These are phyloP conservation scores for Heterodera schachtii DNA, from an alignment of 1,140 invertebrate genomes.

Conservation along the genomic window DNA sequence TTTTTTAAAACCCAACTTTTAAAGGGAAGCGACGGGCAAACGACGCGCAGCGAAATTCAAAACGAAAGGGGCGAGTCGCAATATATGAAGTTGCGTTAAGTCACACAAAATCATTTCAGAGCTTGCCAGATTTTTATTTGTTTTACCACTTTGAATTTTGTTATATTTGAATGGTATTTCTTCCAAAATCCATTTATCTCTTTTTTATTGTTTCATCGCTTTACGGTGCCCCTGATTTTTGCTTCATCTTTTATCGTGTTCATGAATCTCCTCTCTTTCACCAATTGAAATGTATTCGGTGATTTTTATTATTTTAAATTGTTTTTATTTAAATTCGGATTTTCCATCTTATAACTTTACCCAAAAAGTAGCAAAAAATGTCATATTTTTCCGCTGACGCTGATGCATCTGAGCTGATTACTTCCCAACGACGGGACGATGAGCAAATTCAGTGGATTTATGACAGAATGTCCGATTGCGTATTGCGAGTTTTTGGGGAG, in stretches of 20 bases:
- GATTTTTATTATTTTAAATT: not conserved
- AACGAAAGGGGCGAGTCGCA: slow-evolving; percentile 52
- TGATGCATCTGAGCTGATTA: slow-evolving; percentile 48
- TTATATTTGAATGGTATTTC: not conserved
- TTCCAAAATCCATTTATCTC: not conserved
- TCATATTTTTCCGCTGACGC: slow-evolving; percentile 17
- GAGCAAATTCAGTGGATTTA: slow-evolving; percentile 42
- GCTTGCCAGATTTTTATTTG: too few relatives aligned
- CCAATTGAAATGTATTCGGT: not conserved
- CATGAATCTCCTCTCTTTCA: not conserved
- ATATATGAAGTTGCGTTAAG: slow-evolving; percentile 50
- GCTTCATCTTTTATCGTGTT: too few relatives aligned
- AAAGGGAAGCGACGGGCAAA: not conserved
- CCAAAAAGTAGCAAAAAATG: not conserved
- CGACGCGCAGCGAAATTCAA: slow-evolving; percentile 46
- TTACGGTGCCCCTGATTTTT: not conserved
- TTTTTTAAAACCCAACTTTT: not conserved
- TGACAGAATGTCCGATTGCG: slow-evolving; percentile 35
- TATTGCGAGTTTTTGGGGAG: slow-evolving; percentile 41
- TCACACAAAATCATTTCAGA: too few relatives aligned
- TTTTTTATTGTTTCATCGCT: not conserved
- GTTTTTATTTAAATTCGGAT: not conserved
- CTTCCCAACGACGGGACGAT: slow-evolving; percentile 44
- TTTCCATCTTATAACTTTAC: not conserved
- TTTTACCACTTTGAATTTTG: not conserved